A percentile compares a stretch with the other conserved stretches of the same genome.
Conservation (phyloP, 2,797 vertebrate genomes). For the Scolopax rusticola region DNA sequence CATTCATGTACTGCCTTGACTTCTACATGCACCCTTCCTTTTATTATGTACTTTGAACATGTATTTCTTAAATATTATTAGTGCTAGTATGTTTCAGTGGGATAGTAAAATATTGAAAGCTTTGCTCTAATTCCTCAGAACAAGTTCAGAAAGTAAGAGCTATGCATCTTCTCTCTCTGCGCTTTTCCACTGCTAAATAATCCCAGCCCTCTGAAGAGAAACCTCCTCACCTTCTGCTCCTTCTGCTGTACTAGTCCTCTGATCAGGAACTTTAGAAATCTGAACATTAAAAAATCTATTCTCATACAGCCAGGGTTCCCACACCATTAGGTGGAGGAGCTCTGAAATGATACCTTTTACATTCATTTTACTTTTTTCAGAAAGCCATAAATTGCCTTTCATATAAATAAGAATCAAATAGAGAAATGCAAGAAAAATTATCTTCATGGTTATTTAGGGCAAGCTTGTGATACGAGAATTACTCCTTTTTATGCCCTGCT, state of each 20-base stretch:
- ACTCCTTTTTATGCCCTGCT: not conserved
- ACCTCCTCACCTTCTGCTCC: not conserved
- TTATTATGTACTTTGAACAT: not conserved
- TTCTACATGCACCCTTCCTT: rapidly evolving
- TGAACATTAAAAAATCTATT: not conserved
- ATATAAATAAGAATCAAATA: not conserved
- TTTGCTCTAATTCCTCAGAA: not conserved
- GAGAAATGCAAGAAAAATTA: not conserved
- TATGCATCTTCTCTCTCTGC: not conserved
- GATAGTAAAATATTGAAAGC: not conserved
- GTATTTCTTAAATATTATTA: not conserved
- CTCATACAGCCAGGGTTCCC: not conserved
- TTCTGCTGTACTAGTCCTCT: not conserved
- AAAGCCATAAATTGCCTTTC: not conserved
- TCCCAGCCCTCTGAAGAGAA: not conserved
- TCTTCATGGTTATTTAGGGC: not conserved
- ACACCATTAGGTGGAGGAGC: not conserved
- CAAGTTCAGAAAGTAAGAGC: not conserved
- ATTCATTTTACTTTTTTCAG: not conserved
- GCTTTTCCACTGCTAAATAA: not conserved
- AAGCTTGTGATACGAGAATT: not conserved
- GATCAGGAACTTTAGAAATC: not conserved
- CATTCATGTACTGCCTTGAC: not conserved
- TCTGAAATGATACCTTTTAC: not conserved
- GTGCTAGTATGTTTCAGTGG: not conserved